A percentile compares a stretch with the other conserved stretches of the same genome.
These are phyloP conservation scores for Nowickia ferox DNA, from an alignment of 2,888 invertebrate species.

Conservation along the genomic window DNA sequence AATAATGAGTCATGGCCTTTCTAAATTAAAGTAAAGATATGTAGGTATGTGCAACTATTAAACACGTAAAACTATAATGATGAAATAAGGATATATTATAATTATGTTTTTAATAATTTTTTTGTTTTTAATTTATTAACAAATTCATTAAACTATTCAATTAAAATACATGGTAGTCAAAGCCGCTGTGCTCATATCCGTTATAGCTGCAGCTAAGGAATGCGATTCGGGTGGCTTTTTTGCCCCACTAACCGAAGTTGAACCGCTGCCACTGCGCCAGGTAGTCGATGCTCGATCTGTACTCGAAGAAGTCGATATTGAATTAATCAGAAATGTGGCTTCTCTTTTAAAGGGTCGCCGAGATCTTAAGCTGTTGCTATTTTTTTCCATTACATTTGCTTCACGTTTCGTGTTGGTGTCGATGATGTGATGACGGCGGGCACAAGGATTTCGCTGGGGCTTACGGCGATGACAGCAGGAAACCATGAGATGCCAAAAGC, in stretches of 20 bases:
- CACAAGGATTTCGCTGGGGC: slow-evolving; percentile 23
- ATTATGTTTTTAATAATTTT: background rate
- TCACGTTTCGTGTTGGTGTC: slow-evolving; percentile 47
- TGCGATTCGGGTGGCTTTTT: slow-evolving; percentile 60
- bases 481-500: slow-evolving; percentile 88
- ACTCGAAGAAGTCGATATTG: slow-evolving; percentile 79
- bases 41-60: too few relatives aligned
- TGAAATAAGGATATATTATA: background rate
- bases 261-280: slow-evolving; percentile 78
- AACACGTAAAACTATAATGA: too few relatives aligned
- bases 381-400: slow-evolving; percentile 19
- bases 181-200: slow-evolving; percentile 78
- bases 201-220: slow-evolving; percentile 77
- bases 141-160: background rate
- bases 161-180: slow-evolving; percentile 74
- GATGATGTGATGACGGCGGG: slow-evolving; percentile 26
- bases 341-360: slow-evolving; percentile 76
- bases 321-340: slow-evolving; percentile 78
- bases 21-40: too few relatives aligned
- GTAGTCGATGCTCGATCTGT: slow-evolving; percentile 77
- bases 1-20: too few relatives aligned
- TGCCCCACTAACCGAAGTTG: slow-evolving; percentile 73
- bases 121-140: background rate
- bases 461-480: slow-evolving; percentile 73
- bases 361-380: slow-evolving; percentile 53